phyloP scores from a whole-genome alignment of 1,140 invertebrate genomes.

The Pseudobourletiella spinata region DNA sequence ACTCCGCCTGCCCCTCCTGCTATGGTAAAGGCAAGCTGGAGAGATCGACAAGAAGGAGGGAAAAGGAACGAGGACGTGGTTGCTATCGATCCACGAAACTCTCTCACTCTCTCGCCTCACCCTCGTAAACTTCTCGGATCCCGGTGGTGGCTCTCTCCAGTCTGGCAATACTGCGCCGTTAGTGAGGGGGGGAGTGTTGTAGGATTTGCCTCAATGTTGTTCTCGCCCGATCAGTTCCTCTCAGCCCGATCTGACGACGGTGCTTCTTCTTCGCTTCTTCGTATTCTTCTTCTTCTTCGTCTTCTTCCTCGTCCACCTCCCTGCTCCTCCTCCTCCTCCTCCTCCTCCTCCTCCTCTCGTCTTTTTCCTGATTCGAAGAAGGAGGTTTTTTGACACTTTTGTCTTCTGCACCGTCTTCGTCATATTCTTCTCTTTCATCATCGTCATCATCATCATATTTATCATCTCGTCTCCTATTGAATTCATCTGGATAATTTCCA shows the following conservation, averaged over 20 bases:
- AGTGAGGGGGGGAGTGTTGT: neutral
- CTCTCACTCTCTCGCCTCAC: slow-evolving; percentile 30
- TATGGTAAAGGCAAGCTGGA: too few species aligned
- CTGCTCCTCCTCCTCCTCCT: too few species aligned
- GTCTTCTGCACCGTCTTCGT: neutral
- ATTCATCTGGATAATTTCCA: neutral
- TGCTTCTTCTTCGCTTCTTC: neutral
- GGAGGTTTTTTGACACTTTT: too few species aligned
- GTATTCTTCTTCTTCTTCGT: too few species aligned
- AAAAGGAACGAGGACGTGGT: slow-evolving; percentile 14
- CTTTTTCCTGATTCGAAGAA: too few species aligned
- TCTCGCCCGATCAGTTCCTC: neutral
- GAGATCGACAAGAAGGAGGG: neutral
- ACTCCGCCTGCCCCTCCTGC: too few species aligned
- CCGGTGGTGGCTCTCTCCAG: neutral
- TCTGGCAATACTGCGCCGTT: slow-evolving; percentile 1
- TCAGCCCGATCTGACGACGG: neutral
- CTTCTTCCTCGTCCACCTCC: too few species aligned
- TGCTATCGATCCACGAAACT: slow-evolving; percentile 28
- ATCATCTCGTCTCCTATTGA: neutral
- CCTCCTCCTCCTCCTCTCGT: too few species aligned
- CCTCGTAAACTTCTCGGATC: slow-evolving; percentile 12
- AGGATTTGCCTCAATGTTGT: neutral
- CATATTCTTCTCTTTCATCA: too few species aligned
- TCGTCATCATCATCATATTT: too few species aligned